A percentile compares a stretch with the other conserved stretches of the same genome.
These are phyloP conservation scores for Ciconia stormi DNA, from an alignment of 2,113 vertebrate genomes.

Conservation along the genomic window DNA sequence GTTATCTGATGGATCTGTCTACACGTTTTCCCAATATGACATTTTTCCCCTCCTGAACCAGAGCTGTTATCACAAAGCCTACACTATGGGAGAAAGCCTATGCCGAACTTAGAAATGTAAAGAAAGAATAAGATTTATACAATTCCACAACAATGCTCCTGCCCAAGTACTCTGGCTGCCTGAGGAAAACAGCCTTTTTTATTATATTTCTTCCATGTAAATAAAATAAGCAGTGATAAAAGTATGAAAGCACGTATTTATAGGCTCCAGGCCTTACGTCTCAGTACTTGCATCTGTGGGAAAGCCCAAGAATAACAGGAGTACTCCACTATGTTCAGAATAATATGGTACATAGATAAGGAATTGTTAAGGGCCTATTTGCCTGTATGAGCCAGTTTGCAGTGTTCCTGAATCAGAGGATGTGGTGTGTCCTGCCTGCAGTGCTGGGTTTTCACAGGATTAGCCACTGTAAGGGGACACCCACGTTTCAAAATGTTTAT, in stretches of 20 bases:
- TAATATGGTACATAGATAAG: neutral
- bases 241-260: neutral
- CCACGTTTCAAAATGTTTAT: neutral
- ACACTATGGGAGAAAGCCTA: neutral
- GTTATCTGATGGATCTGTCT: constrained; percentile 55
- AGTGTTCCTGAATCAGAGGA: neutral
- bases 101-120: neutral
- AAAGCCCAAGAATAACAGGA: neutral
- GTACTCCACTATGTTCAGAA: neutral
- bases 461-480: neutral
- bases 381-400: neutral
- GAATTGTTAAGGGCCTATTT: neutral
- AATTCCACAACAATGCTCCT: neutral
- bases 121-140: neutral
- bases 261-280: neutral
- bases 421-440: neutral
- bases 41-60: neutral
- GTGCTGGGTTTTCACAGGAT: neutral
- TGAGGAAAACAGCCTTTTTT: neutral
- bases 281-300: neutral
- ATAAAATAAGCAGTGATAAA: constrained; percentile 10
- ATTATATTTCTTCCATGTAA: neutral
- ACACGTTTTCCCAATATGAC: constrained; percentile 31
- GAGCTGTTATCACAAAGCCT: neutral
- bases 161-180: neutral